phyloP scores from a whole-genome alignment of 1,140 invertebrate species.

The Drosophila orosa region DNA sequence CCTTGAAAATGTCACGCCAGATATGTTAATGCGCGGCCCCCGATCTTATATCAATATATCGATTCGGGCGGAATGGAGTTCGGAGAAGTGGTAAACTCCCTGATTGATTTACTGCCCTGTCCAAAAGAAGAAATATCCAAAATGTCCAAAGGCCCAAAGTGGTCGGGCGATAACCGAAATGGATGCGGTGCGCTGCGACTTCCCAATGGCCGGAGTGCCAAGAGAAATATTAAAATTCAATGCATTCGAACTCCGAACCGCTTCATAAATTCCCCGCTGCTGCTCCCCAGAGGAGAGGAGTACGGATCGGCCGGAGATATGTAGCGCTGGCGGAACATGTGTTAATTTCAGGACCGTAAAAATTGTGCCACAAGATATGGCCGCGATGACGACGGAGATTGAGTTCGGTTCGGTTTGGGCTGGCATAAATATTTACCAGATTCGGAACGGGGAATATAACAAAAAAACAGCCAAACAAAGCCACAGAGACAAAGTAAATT shows the following conservation, averaged over 20 bases:
- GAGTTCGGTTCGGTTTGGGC: conserved; percentile 28
- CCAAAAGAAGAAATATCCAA: not conserved
- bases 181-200: conserved; percentile 34
- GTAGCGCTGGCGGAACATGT: conserved; percentile 64
- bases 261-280: conserved; percentile 31
- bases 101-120: conserved; percentile 66
- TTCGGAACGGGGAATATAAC: conserved; percentile 68
- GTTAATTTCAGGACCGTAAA: conserved; percentile 68
- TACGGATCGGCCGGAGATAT: conserved; percentile 29
- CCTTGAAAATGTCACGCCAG: conserved; percentile 10
- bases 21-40: conserved; percentile 20
- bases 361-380: conserved; percentile 53
- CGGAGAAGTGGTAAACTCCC: conserved; percentile 22
- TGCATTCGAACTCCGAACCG: conserved; percentile 17
- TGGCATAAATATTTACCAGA: conserved; percentile 69
- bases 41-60: conserved; percentile 6
- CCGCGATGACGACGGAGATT: conserved; percentile 27
- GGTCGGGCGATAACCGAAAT: conserved; percentile 50
- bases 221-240: conserved; percentile 53
- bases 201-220: conserved; percentile 38
- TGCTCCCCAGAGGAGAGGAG: conserved; percentile 39
- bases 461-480: conserved; percentile 59
- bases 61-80: conserved; percentile 2
- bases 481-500: conserved; percentile 56
- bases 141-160: conserved; percentile 31